Evolutionary conservation across 2,113 vertebrate genomes (phyloP), one percentile per base, ranked within the genome.

Genomic region (Corvus moneduloides): DNA sequence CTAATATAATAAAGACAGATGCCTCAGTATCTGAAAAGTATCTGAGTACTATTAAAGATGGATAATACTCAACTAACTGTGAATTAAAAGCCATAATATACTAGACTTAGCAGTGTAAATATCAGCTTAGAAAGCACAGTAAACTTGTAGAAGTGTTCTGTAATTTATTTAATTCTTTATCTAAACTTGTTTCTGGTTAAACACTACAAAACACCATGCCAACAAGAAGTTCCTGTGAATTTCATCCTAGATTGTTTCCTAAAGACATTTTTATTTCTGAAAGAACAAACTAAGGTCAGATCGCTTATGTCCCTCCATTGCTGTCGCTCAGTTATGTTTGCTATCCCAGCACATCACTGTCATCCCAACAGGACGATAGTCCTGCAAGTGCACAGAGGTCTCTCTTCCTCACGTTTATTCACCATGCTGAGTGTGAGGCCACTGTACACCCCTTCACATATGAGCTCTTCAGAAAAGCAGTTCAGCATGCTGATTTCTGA

Each of bases 391-490:
- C 43, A 51, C 32, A 32, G 28, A 49, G 21, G 7, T 77, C 23
- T 68, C 22, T 54, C 8, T 63, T 63, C 10, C 35, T 82, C 0
- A 0, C 33, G 16, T 73, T 69, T 74, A 11, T 75, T 66, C 32
- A 41, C 20, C 7, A 2, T 61, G 66, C 27, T 22, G 7, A 51
- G 20, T 59, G 43, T 49, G 43, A 88, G 32, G 18, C 28, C 3
- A 3, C n/a, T 78, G 21, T 51, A 33, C 5, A 12, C 7, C 5
- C 4, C 2, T n/a, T 75, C 0, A 0, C 48, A 16, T 43, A 23
- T 9, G 11, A 89, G 37, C 0, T 2, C 66, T 78, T 90, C 41
- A 56, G 59, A 48, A 32, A 61, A 23, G 4, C 30, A 26, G 3
- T 59, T 30, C 11, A 54, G 41, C 8, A 8, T 61, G 27, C 19